phyloP scores from a whole-genome alignment of 2,888 invertebrate genomes.

The Leptinotarsa haldemani region DNA sequence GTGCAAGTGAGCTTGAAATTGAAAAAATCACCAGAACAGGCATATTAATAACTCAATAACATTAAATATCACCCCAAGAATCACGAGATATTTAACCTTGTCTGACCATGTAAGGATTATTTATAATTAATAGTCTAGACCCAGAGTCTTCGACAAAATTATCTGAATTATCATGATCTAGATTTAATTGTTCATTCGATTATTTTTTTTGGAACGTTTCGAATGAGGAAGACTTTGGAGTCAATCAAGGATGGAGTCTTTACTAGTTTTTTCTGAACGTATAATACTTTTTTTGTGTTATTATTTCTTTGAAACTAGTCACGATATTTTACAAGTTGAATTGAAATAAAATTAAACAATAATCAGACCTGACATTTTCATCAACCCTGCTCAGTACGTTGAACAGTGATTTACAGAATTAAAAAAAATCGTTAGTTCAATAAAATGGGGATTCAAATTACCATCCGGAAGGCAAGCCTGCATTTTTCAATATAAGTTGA shows the following conservation, averaged over 20 bases:
- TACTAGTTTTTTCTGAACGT: too few species aligned
- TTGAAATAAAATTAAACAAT: too few species aligned
- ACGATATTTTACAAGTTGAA: not conserved
- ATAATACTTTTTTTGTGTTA: too few species aligned
- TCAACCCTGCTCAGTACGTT: too few species aligned
- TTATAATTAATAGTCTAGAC: slow-evolving; percentile 45
- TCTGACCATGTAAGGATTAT: slow-evolving; percentile 41
- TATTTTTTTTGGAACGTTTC: not conserved
- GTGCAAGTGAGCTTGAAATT: slow-evolving; percentile 28
- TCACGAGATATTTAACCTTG: slow-evolving; percentile 41
- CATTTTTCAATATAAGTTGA: too few species aligned
- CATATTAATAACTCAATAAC: slow-evolving; percentile 36
- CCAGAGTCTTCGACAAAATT: slow-evolving; percentile 33
- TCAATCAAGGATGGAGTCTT: not conserved
- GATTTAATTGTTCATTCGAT: slow-evolving; percentile 22
- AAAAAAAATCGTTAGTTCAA: too few species aligned
- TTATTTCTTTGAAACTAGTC: not conserved
- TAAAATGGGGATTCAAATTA: too few species aligned
- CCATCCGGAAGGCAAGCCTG: too few species aligned
- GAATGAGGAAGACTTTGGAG: not conserved
- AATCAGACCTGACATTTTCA: not conserved
- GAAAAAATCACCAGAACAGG: slow-evolving; percentile 28
- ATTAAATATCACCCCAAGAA: slow-evolving; percentile 41
- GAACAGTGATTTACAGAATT: too few species aligned
- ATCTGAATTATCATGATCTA: slow-evolving; percentile 28